phyloP scores from a whole-genome alignment of 1,140 invertebrate species.

The Argopecten irradians region DNA sequence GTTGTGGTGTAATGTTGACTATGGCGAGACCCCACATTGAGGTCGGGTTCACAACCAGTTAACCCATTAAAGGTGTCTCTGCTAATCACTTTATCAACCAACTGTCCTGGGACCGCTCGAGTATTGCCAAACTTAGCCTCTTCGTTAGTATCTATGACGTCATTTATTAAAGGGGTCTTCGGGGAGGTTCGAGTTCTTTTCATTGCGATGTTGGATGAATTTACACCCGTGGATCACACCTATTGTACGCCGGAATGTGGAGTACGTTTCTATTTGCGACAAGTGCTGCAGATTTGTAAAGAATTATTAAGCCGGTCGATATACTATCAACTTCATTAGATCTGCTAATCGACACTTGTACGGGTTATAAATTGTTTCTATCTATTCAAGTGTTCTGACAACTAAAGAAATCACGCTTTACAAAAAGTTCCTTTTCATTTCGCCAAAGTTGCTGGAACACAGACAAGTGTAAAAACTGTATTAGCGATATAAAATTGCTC shows the following conservation, averaged over 20 bases:
- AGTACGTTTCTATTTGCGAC: constrained; percentile 1
- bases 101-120: not conserved
- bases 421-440: not conserved
- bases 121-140: not conserved
- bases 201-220: not conserved
- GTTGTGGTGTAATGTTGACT: not conserved
- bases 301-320: constrained; percentile 1
- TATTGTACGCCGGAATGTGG: not conserved
- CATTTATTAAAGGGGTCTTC: constrained; percentile 16
- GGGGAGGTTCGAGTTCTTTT: constrained; percentile 19
- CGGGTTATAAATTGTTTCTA: not conserved
- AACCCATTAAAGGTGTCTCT: not conserved
- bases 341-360: not conserved
- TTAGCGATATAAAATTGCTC: not conserved
- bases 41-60: not conserved
- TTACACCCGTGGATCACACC: not conserved
- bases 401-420: not conserved
- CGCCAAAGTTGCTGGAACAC: not conserved
- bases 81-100: not conserved
- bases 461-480: not conserved
- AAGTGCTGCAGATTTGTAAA: constrained; percentile 8
- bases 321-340: constrained; percentile 11
- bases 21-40: not conserved
- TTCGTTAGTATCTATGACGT: not conserved
- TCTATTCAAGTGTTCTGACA: not conserved